Base-by-base conservation (phyloP, 2,888 invertebrate species). In the Eilema depressum region DNA sequence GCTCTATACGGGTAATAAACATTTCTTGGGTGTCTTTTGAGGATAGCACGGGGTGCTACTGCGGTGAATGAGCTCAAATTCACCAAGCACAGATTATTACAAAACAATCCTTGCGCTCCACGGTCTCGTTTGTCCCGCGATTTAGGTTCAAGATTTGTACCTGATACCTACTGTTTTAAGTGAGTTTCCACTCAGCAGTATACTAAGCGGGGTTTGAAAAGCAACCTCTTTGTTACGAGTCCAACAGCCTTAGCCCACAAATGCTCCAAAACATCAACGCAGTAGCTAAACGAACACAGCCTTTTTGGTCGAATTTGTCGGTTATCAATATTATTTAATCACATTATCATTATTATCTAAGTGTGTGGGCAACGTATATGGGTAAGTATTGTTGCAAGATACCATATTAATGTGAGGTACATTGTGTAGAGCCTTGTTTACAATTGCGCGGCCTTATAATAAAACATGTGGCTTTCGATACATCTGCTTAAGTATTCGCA, bases 401-500 rank as follows among this genome's bases (percentile, higher is more conserved):
- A 73, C 63, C 63, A 70, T 74, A 73, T 30, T 30, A 71, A 71
- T 73, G 63, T 71, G 62, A 37, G 72, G 65, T 73, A 71, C 66
- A 57, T 70, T 68, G 66, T 66, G 66, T 63, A 26, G 57, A 73
- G 63, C 33, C 75, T 86, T 86, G 86, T 85, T 87, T 88, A 86
- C 83, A 84, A 84, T 83, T 84, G 75, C 78, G 79, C 74, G 79
- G 81, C 86, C 76, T 86, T 85, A 76, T 83, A 69, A 85, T 82
- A 81, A 81, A 86, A 88, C 91, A 91, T 90, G 87, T 91, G 90
- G 89, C 81, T 82, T 85, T 75, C 71, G 80, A 81, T 83, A 89
- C 89, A 91, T 91, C 86, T 89, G 91, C 84, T 85, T 81, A n/a
- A n/a, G n/a, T n/a, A 87, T 85, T 89, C 85, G 88, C 88, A 79